phyloP scores from a whole-genome alignment of 1,140 invertebrate genomes.

The Euglossa dilemma region DNA sequence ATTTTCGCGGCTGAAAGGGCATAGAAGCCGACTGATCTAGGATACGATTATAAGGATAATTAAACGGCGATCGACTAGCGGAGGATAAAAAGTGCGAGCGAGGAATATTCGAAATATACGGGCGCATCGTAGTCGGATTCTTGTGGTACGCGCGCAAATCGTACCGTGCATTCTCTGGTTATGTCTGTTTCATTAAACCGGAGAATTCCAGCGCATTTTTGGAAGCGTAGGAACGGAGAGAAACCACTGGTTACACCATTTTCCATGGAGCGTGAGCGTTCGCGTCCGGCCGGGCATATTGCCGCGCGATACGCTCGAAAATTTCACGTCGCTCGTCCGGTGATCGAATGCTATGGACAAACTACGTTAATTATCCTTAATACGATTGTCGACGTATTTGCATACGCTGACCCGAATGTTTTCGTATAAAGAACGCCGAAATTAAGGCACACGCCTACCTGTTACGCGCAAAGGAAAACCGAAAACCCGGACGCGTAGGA shows the following conservation, averaged over 20 bases:
- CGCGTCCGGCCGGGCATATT: constrained; percentile 35
- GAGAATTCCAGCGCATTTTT: constrained; percentile 65
- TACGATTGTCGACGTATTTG: constrained; percentile 64
- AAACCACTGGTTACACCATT: constrained; percentile 60
- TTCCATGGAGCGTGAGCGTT: constrained; percentile 33
- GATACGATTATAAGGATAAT: constrained; percentile 8
- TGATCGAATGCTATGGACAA: constrained; percentile 61
- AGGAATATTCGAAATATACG: constrained; percentile 55
- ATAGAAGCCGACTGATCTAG: background rate
- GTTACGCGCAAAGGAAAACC: too few species aligned
- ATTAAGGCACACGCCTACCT: background rate
- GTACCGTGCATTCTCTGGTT: constrained; percentile 53
- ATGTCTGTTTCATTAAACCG: constrained; percentile 67
- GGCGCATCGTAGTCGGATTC: constrained; percentile 45
- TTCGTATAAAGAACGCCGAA: constrained; percentile 20
- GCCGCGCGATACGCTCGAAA: constrained; percentile 39
- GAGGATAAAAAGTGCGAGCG: constrained; percentile 42
- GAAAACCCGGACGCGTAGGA: background rate
- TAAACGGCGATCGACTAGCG: background rate
- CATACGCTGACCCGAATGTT: constrained; percentile 60
- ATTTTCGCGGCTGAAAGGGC: background rate
- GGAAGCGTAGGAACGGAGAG: constrained; percentile 41
- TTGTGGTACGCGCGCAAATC: constrained; percentile 33
- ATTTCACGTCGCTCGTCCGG: constrained; percentile 40
- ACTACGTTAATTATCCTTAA: constrained; percentile 72